Evolutionary conservation across 2,797 vertebrate genomes (phyloP).

Genomic region (Lutjanus campechanus): DNA sequence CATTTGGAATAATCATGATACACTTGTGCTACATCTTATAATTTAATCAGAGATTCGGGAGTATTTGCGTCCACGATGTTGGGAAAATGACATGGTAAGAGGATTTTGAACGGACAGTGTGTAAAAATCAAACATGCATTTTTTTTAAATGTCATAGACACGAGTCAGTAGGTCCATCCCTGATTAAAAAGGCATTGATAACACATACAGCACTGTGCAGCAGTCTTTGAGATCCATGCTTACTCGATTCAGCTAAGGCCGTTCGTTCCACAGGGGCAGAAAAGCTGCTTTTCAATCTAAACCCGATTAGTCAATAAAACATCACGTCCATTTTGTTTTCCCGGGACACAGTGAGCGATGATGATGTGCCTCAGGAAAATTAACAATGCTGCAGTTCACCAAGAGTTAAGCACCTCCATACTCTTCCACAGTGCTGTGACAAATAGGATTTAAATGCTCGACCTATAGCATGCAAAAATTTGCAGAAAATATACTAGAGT

Average conservation of each 20-base stretch:
- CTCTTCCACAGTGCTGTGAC: slow-evolving; percentile 27
- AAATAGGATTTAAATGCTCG: slow-evolving; percentile 11
- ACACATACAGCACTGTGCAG: slow-evolving; percentile 3
- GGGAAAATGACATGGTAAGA: slow-evolving; percentile 22
- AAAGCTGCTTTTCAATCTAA: slow-evolving; percentile 80
- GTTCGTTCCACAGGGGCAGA: slow-evolving; percentile 50
- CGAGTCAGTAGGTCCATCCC: background rate
- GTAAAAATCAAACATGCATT: background rate
- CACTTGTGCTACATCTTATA: slow-evolving; percentile 8
- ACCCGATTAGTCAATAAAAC: slow-evolving; percentile 75
- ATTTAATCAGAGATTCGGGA: slow-evolving; percentile 25
- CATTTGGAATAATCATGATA: slow-evolving; percentile 38
- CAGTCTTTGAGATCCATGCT: slow-evolving; percentile 14
- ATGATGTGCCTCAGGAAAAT: slow-evolving; percentile 45
- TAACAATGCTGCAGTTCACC: slow-evolving; percentile 31
- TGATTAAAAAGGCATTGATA: slow-evolving; percentile 28
- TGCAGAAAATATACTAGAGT: background rate
- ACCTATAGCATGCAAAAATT: background rate
- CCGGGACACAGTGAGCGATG: slow-evolving; percentile 40
- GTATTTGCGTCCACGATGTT: slow-evolving; percentile 4
- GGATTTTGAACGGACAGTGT: slow-evolving; percentile 11
- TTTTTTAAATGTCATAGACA: slow-evolving; percentile 2
- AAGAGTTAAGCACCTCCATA: slow-evolving; percentile 27
- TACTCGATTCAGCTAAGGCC: slow-evolving; percentile 14
- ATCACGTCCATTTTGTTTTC: slow-evolving; percentile 54